Conservation (phyloP, 92 coral and sea anemone genomes). For the Desmophyllum pertusum region DNA sequence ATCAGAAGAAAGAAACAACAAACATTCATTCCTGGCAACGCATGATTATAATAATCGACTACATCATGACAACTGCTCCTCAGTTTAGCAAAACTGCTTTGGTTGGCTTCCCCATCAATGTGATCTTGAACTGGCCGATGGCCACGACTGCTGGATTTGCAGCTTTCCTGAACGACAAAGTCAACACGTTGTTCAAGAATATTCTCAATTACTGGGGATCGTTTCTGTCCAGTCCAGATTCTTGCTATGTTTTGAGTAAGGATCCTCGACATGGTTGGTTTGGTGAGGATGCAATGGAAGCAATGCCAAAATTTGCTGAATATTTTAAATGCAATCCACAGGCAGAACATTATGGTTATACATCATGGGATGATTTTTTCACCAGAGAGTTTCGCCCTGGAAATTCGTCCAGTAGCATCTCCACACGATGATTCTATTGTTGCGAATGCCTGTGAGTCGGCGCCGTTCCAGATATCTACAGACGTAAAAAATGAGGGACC, state of each 20-base stretch:
- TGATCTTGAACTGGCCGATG: slow-evolving; percentile 73
- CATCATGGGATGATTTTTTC: slow-evolving; percentile 76
- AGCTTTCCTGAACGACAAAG: slow-evolving; percentile 40
- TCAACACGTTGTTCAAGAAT: slow-evolving; percentile 57
- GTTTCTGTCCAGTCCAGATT: slow-evolving; percentile 47
- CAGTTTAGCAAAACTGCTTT: slow-evolving; percentile 37
- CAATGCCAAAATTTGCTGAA: slow-evolving; percentile 65
- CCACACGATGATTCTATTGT: slow-evolving; percentile 61
- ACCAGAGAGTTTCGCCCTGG: slow-evolving; percentile 64
- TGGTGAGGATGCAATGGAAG: slow-evolving; percentile 61
- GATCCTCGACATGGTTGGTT: slow-evolving; percentile 65
- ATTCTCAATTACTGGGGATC: slow-evolving; percentile 67
- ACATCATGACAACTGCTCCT: slow-evolving; percentile 52
- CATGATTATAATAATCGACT: slow-evolving; percentile 46
- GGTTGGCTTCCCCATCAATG: slow-evolving; percentile 59
- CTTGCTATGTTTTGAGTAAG: slow-evolving; percentile 47
- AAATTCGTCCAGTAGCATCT: slow-evolving; percentile 62
- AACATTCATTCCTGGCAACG: slow-evolving; percentile 55
- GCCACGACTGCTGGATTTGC: slow-evolving; percentile 64
- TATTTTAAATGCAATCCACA: slow-evolving; percentile 58
- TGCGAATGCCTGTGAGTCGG: slow-evolving; percentile 78
- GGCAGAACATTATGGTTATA: slow-evolving; percentile 46
- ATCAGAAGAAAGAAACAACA: slow-evolving; percentile 47
- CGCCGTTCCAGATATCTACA: slow-evolving; percentile 50
- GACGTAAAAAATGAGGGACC: slow-evolving; percentile 49